Conservation (phyloP, 2,888 invertebrate genomes). For the Catotricha subobsoleta region DNA sequence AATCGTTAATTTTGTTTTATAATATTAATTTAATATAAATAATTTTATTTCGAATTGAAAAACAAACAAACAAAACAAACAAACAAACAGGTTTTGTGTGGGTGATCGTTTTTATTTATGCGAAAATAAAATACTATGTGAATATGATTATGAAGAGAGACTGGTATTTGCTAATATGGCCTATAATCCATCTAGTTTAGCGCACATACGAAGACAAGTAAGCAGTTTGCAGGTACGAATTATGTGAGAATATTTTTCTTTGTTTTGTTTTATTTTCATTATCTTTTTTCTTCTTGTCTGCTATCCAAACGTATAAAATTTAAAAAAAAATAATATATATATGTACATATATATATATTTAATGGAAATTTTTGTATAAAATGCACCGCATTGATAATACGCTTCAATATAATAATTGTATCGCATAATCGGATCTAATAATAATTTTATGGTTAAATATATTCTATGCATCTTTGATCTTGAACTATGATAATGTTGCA, state of each 20-base stretch:
- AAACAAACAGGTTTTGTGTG: conserved; percentile 81
- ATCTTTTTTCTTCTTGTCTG: background rate
- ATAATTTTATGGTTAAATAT: background rate
- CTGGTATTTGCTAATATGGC: conserved; percentile 81
- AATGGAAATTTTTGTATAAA: background rate
- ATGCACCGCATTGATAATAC: background rate
- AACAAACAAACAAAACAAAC: too few relatives aligned
- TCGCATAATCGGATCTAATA: background rate
- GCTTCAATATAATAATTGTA: too few relatives aligned
- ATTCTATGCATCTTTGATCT: background rate
- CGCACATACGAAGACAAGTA: conserved; percentile 72
- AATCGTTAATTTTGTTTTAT: too few relatives aligned
- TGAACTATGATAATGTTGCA: background rate
- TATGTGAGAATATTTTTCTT: background rate
- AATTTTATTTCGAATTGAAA: too few relatives aligned
- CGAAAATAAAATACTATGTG: conserved; percentile 87
- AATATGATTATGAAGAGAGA: conserved; percentile 84
- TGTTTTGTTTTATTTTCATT: background rate
- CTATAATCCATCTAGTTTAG: conserved; percentile 67
- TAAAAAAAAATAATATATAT: background rate
- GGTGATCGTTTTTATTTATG: conserved; percentile 85
- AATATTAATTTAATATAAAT: too few relatives aligned
- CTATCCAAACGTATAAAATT: background rate
- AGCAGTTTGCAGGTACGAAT: conserved; percentile 41
- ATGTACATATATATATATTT: background rate